A percentile compares a stretch with the other conserved stretches of the same genome.
Conservation (phyloP, 1,140 invertebrate genomes). For the Helicorthomorpha holstii region DNA sequence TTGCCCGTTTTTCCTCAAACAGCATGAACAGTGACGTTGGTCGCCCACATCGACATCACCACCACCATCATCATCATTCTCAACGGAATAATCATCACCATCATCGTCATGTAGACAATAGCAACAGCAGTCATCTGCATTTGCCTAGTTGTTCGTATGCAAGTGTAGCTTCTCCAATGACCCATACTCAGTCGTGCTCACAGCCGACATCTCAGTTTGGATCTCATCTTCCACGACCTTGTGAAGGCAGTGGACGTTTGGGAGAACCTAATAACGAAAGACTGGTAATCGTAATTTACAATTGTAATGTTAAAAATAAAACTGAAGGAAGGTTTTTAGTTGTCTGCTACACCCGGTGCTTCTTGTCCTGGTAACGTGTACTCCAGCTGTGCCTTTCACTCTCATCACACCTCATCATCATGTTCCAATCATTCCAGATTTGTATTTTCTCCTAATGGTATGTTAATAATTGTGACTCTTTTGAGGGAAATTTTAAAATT, state of each 20-base stretch:
- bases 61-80: slow-evolving; percentile 7
- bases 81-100: too few species aligned
- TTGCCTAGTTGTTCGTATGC: too few species aligned
- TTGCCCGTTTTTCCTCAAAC: slow-evolving; percentile 11
- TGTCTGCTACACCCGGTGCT: too few species aligned
- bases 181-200: too few species aligned
- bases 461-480: background rate
- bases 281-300: too few species aligned
- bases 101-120: background rate
- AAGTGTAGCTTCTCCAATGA: too few species aligned
- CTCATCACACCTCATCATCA: background rate
- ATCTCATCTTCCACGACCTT: too few species aligned
- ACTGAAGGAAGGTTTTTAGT: too few species aligned
- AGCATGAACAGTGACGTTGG: slow-evolving; percentile 10
- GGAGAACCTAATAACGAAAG: too few species aligned
- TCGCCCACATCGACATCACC: slow-evolving; percentile 12
- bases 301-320: too few species aligned
- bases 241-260: too few species aligned
- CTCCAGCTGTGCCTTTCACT: background rate
- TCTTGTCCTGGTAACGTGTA: background rate
- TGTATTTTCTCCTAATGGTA: background rate
- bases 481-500: background rate
- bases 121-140: background rate
- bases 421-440: background rate
- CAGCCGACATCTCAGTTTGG: too few species aligned